Evolutionary conservation across 2,113 vertebrate genomes (phyloP).

Genomic region (Anguilla rostrata): DNA sequence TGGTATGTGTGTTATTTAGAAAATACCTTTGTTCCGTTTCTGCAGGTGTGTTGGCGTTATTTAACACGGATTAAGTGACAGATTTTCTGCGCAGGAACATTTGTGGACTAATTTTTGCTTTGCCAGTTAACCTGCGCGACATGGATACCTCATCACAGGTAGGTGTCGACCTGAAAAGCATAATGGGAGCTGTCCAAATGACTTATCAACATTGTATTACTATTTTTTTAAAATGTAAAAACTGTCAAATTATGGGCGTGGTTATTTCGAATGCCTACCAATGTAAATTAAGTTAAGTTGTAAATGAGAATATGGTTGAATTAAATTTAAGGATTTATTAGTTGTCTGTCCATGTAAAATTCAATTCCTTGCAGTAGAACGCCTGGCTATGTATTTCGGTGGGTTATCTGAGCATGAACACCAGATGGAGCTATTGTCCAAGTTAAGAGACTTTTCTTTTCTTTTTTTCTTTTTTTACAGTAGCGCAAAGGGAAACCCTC

Average conservation of each 20-base stretch:
- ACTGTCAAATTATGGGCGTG: no score
- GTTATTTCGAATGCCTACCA: background rate
- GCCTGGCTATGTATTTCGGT: background rate
- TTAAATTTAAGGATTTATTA: background rate
- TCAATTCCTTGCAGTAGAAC: no score
- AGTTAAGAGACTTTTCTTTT: background rate
- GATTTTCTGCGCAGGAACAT: background rate
- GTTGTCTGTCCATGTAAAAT: background rate
- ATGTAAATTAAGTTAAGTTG: background rate
- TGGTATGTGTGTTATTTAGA: background rate
- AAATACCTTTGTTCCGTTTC: background rate
- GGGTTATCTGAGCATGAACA: background rate
- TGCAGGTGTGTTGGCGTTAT: background rate
- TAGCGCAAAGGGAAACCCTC: background rate
- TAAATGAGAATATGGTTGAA: background rate
- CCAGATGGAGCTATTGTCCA: constrained; percentile 1
- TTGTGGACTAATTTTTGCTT: constrained; percentile 10
- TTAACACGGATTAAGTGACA: background rate
- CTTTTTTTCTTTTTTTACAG: background rate
- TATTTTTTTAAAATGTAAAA: background rate
- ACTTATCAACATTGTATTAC: background rate
- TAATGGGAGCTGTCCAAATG: background rate
- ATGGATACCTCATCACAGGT: constrained; percentile 23
- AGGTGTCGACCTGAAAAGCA: background rate
- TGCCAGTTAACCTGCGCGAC: background rate